phyloP scores from a whole-genome alignment of 1,140 invertebrate genomes.

The Oryctes rhinoceros region DNA sequence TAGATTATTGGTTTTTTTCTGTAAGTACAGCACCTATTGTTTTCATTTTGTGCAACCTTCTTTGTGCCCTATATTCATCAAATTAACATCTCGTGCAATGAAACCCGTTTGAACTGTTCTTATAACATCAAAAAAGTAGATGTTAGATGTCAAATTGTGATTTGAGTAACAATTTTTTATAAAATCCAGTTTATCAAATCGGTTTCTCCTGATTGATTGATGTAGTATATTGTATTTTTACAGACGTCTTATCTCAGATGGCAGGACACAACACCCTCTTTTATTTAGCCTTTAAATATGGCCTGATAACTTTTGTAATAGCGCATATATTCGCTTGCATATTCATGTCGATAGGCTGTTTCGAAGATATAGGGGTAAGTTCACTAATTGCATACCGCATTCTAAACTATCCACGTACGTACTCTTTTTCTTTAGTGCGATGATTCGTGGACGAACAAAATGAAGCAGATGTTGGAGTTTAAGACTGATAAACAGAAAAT shows the following conservation, averaged over 20 bases:
- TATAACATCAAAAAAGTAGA: too few relatives aligned
- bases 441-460: background rate
- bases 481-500: background rate
- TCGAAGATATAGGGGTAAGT: background rate
- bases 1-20: background rate
- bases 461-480: background rate
- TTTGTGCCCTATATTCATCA: too few relatives aligned
- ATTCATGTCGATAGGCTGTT: slow-evolving; percentile 31
- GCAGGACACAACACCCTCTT: slow-evolving; percentile 28
- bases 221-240: background rate
- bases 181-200: too few relatives aligned
- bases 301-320: slow-evolving; percentile 23
- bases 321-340: slow-evolving; percentile 27
- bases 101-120: too few relatives aligned
- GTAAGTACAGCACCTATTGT: background rate
- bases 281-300: slow-evolving; percentile 30
- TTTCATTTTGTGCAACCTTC: too few relatives aligned
- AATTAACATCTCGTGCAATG: too few relatives aligned
- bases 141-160: too few relatives aligned
- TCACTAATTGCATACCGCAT: background rate
- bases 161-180: too few relatives aligned
- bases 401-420: background rate
- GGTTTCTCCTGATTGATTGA: too few relatives aligned
- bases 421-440: background rate
- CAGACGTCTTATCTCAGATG: background rate